Evolutionary conservation across 2,113 vertebrate species (phyloP), one percentile per base, ranked within the genome.

Genomic region (Tetraodon nigroviridis): DNA sequence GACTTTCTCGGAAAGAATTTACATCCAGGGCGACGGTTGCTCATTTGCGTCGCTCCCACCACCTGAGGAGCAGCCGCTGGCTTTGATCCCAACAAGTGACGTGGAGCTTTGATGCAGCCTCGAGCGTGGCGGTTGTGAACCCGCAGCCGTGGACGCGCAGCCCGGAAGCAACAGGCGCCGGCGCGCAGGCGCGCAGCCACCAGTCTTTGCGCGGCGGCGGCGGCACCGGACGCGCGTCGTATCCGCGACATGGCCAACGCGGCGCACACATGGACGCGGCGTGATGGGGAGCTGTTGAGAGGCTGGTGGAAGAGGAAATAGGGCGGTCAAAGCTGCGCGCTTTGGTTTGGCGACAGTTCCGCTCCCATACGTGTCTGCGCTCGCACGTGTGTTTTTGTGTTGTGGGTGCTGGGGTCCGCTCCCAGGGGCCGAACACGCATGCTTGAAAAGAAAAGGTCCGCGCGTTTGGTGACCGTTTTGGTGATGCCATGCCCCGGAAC

Each of bases 401-500:
- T 46, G 56, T 41, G 10, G 16, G 58, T 42, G 29, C 45, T 12
- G 47, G 20, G 29, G 60, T 4, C 58, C 13, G 55, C 44, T 42
- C 18, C n/a, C 24, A 47, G 19, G 15, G 45, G 8, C 37, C 29
- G 7, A 54, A 64, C 66, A 75, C 84, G 80, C 82, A 86, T 88
- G 87, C 75, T 75, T 49, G 58, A 47, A 20, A 45, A 58, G 45
- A 21, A 45, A 58, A 46, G 81, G 55, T 64, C 53, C 40, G 69
- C 67, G 74, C 89, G 84, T 86, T 88, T 78, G 78, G 86, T 73
- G 83, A 85, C 87, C 68, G 86, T 79, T 64, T 61, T 51, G 89
- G 92, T 92, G 92, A 94, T 93, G 93, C 91, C 90, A 97, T 97
- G 95, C 93, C 94, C 88, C 93, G 93, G 90, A 93, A 93, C 91